Conservation (phyloP, 64 coral and sea anemone species). For the Montipora capricornis region DNA sequence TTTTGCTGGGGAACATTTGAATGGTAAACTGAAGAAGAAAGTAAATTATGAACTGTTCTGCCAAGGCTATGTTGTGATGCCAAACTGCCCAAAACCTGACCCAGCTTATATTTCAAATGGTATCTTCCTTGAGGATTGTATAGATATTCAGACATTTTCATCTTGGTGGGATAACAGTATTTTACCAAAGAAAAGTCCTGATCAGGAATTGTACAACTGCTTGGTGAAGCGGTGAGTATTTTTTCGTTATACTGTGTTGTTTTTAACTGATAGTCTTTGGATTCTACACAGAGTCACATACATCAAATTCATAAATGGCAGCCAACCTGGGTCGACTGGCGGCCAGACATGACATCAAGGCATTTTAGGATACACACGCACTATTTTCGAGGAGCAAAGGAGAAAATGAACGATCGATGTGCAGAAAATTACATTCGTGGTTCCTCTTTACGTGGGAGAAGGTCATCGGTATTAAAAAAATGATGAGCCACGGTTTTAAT, state of each 20-base stretch:
- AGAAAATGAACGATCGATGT: too few relatives aligned
- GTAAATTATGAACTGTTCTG: not conserved
- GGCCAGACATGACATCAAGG: too few relatives aligned
- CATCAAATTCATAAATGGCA: too few relatives aligned
- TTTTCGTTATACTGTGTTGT: not conserved
- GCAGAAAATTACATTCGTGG: too few relatives aligned
- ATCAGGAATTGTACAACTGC: not conserved
- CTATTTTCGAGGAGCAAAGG: too few relatives aligned
- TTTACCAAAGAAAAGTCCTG: not conserved
- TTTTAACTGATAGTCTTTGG: too few relatives aligned
- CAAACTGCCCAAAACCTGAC: constrained; percentile 19
- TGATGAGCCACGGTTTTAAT: too few relatives aligned
- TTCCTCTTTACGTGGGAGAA: too few relatives aligned
- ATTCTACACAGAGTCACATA: too few relatives aligned
- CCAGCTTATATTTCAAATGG: not conserved
- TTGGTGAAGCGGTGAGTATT: not conserved
- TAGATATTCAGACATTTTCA: not conserved
- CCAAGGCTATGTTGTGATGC: constrained; percentile 77
- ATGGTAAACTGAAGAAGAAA: not conserved
- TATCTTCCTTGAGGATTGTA: constrained; percentile 62
- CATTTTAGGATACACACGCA: too few relatives aligned
- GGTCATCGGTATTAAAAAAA: too few relatives aligned
- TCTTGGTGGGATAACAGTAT: constrained; percentile 55
- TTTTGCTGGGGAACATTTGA: not conserved
- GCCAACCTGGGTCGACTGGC: too few relatives aligned